These are phyloP conservation scores for Trichacis sp. DNA, from an alignment of 2,888 invertebrate genomes.

Conservation along the genomic window DNA sequence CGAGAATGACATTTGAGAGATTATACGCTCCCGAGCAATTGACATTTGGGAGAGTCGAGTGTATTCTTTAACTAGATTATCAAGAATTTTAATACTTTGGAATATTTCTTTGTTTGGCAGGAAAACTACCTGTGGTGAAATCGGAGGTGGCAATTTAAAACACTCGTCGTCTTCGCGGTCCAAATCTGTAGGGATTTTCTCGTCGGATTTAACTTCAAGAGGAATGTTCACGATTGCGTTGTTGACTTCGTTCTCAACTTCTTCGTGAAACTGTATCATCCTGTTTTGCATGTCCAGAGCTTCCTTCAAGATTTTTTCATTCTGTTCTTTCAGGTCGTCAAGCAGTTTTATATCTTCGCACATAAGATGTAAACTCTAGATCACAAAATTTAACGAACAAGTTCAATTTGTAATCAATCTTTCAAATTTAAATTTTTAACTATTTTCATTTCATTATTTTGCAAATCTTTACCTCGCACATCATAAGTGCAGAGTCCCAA, in stretches of 20 bases:
- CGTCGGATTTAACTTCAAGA: conserved; percentile 75
- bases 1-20: too few species aligned
- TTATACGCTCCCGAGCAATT: too few species aligned
- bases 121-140: conserved; percentile 68
- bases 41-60: too few species aligned
- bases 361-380: conserved; percentile 81
- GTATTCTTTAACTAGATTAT: too few species aligned
- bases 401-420: too few species aligned
- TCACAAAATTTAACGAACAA: too few species aligned
- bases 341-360: conserved; percentile 82
- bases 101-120: not conserved
- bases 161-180: conserved; percentile 71
- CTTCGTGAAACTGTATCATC: conserved; percentile 81
- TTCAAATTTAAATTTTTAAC: too few species aligned
- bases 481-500: conserved; percentile 84
- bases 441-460: too few species aligned
- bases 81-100: not conserved
- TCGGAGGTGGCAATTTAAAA: conserved; percentile 71
- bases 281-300: conserved; percentile 78
- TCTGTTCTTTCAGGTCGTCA: conserved; percentile 76
- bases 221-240: conserved; percentile 82
- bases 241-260: conserved; percentile 80
- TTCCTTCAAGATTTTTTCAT: conserved; percentile 74
- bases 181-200: conserved; percentile 75
- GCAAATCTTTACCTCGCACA: conserved; percentile 76